Percentiles rank a stretch among this genome's conserved stretches.
Conservation (phyloP, 2,797 vertebrate species). For the Amazona ochrocephala region DNA sequence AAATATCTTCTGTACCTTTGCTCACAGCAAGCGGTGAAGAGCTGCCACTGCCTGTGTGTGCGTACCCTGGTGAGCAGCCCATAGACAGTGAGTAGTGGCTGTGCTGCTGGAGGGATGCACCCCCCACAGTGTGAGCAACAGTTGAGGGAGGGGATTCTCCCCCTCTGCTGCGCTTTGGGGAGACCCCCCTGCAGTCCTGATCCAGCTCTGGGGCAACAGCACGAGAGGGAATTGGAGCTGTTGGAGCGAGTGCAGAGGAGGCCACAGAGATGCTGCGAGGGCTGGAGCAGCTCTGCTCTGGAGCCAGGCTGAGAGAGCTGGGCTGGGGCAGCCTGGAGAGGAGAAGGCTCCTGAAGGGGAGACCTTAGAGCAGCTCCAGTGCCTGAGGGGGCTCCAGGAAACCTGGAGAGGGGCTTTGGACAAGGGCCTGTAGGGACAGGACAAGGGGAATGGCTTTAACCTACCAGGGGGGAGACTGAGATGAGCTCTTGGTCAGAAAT, state of each 20-base stretch:
- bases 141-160: background rate
- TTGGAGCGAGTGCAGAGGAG: accelerated
- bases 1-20: accelerated
- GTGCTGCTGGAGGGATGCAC: background rate
- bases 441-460: no score
- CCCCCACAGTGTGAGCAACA: background rate
- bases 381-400: no score
- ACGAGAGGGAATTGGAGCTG: background rate
- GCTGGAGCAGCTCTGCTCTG: no score
- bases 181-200: background rate
- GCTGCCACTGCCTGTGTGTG: accelerated
- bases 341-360: no score
- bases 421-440: no score
- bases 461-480: no score
- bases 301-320: no score
- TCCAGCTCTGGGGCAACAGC: background rate
- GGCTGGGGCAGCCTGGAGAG: no score
- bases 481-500: no score
- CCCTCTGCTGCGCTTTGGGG: background rate
- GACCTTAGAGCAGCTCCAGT: no score
- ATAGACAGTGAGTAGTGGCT: accelerated
- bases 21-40: accelerated
- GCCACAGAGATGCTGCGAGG: accelerated
- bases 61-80: accelerated
- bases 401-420: no score